Percentiles rank a stretch among this genome's conserved stretches.
These are phyloP conservation scores for Ramphastos sulfuratus DNA, from an alignment of 2,113 vertebrate species.

Conservation along the genomic window DNA sequence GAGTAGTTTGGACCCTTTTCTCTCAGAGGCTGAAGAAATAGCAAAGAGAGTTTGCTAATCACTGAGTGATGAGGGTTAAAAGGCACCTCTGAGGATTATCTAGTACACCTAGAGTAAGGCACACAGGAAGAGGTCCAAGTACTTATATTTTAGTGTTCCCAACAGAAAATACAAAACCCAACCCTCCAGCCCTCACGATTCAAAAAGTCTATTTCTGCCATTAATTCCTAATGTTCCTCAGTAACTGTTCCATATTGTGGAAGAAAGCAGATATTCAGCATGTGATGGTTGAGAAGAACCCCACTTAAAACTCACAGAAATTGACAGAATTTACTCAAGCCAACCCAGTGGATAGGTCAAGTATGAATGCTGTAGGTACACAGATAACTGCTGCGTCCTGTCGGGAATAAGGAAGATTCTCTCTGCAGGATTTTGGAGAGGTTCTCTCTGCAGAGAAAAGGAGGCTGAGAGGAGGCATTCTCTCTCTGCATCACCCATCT, in stretches of 20 bases:
- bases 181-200: neutral
- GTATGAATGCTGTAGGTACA: neutral
- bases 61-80: too few relatives aligned
- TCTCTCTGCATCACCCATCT: too few relatives aligned
- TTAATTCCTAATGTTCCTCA: neutral
- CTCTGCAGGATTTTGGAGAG: too few relatives aligned
- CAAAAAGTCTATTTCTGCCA: neutral
- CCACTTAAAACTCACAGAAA: neutral
- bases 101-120: too few relatives aligned
- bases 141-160: neutral
- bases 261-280: neutral
- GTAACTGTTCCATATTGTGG: neutral
- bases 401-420: neutral
- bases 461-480: too few relatives aligned
- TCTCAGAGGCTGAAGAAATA: neutral
- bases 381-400: neutral
- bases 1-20: slow-evolving; percentile 2
- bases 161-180: neutral
- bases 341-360: neutral
- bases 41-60: neutral
- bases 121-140: too few relatives aligned
- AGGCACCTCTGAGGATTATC: too few relatives aligned
- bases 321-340: neutral
- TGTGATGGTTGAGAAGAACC: neutral
- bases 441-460: too few relatives aligned